A percentile compares a stretch with the other conserved stretches of the same genome.
These are phyloP conservation scores for Cryptus viduatorius DNA, from an alignment of 2,888 invertebrate species.

Conservation along the genomic window DNA sequence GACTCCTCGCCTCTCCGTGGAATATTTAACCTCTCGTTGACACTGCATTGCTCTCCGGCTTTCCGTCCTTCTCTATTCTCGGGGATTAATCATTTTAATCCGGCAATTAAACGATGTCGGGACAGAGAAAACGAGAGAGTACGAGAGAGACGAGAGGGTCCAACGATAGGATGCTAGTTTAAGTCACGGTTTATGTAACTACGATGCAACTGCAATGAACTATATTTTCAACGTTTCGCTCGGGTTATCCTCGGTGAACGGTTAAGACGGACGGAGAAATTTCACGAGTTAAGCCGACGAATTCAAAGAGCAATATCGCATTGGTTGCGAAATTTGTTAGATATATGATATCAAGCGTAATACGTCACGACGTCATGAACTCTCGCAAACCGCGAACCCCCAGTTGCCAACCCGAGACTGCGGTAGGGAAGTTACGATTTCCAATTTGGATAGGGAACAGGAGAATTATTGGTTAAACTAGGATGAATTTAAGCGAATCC, in stretches of 20 bases:
- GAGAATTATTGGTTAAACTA: conserved; percentile 51
- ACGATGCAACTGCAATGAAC: background rate
- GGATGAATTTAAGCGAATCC: conserved; percentile 4
- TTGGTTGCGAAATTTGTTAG: background rate
- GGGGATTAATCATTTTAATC: conserved; percentile 61
- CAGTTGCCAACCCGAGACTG: background rate
- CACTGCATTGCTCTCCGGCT: conserved; percentile 37
- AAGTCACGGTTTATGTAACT: conserved; percentile 6
- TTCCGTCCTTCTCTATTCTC: background rate
- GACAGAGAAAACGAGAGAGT: background rate
- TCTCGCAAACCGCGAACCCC: background rate
- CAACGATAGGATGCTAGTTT: background rate
- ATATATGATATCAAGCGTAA: conserved; percentile 6
- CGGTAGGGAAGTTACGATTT: conserved; percentile 50
- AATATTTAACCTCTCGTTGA: conserved; percentile 61
- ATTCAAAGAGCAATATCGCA: conserved; percentile 20
- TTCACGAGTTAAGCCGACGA: conserved; percentile 15
- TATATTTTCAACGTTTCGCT: background rate
- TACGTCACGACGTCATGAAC: conserved; percentile 9
- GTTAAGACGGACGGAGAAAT: conserved; percentile 1
- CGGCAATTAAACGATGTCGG: conserved; percentile 47
- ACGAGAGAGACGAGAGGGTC: background rate
- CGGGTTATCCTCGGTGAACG: background rate
- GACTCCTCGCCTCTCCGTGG: conserved; percentile 41
- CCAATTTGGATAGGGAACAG: conserved; percentile 54